Evolutionary conservation across 2,888 invertebrate genomes (phyloP), one percentile per base, ranked within the genome.

Genomic region (Leucania comma): DNA sequence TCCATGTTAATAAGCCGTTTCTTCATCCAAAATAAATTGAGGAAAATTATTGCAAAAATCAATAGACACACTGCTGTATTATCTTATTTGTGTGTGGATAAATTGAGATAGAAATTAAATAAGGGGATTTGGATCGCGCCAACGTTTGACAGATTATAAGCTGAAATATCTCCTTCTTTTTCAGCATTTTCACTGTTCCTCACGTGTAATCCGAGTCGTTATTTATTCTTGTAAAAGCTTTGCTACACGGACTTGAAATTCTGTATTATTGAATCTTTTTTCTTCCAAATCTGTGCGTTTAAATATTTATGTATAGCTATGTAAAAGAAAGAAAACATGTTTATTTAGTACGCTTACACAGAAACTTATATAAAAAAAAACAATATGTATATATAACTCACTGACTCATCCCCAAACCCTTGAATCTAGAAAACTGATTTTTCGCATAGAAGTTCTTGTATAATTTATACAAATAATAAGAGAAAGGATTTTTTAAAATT

Each of bases 71-170:
- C 26, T 51, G 48, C 63, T 64, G 59, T 63, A 53, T 68, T 74
- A 68, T 65, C 64, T 24, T 68, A 74, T 80, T 78, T 78, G 50
- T 74, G 50, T 80, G 65, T 65, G 53, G 68, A 80, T 57, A 74
- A 68, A 68, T 68, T 64, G 68, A 61, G 64, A 68, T 61, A 79
- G 42, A 74, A 78, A 80, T 74, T 80, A 80, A 65, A 80, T 78
- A 75, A 68, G 50, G 26, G 68, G 38, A 80, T 80, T 75, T 65
- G 54, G 59, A 68, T 68, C 46, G 17, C 50, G 60, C 38, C 64
- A 68, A 46, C 68, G 63, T 61, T 75, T 74, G 64, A 74, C 75
- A 74, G 68, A 74, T 77, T 68, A 74, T 68, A 68, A 73, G 14
- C 60, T 51, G 62, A 57, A 66, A 72, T 62, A 8, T 12, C 54